phyloP scores from a whole-genome alignment of 2,797 vertebrate genomes.

The Crocidura indochinensis region DNA sequence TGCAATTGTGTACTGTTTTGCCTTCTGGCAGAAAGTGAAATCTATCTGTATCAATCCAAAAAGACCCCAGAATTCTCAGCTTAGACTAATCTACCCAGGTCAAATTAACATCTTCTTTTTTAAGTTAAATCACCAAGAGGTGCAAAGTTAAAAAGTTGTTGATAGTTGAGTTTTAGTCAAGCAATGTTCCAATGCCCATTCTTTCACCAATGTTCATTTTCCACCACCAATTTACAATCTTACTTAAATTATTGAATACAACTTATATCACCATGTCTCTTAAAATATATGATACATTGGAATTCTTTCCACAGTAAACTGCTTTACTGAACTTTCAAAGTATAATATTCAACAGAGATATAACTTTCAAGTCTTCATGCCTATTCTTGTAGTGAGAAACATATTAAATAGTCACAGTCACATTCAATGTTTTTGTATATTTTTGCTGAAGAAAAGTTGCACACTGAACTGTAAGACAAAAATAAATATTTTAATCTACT shows the following conservation, averaged over 20 bases:
- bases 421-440: constrained; percentile 2
- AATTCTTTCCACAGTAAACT: not conserved
- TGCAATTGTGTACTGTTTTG: too few species aligned
- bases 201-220: too few species aligned
- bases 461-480: constrained; percentile 67
- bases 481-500: constrained; percentile 74
- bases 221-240: not conserved
- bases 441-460: constrained; percentile 67
- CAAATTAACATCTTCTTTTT: too few species aligned
- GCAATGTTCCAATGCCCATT: too few species aligned
- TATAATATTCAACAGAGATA: not conserved
- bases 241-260: constrained; percentile 31
- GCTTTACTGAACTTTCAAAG: not conserved
- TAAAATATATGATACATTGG: not conserved
- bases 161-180: too few species aligned
- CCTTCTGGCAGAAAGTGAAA: too few species aligned
- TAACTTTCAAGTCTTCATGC: not conserved
- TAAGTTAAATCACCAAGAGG: too few species aligned
- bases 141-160: too few species aligned
- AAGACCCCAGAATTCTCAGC: too few species aligned
- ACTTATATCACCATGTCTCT: not conserved
- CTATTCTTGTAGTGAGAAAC: not conserved
- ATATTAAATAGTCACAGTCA: not conserved
- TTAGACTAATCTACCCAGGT: too few species aligned
- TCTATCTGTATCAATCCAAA: too few species aligned